Evolutionary conservation across 2,113 vertebrate species (phyloP), one percentile per base, ranked within the genome.

Genomic region (Paralichthys olivaceus): DNA sequence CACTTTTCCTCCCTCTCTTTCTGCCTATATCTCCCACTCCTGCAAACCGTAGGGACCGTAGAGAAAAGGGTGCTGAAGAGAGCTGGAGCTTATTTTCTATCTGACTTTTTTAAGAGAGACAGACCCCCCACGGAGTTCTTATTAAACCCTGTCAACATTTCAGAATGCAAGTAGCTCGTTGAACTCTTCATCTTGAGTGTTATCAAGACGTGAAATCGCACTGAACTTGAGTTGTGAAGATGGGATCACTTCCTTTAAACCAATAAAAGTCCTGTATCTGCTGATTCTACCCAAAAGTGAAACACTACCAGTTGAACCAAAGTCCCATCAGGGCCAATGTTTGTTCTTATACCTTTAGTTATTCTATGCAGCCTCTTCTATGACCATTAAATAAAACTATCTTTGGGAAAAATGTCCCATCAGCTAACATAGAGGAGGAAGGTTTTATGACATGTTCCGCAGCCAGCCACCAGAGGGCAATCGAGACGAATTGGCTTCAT

Each of bases 1-100:
- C 85, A 76, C 85, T 85, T 84, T 72, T 61, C 69, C 72, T 83
- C 73, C 61, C 79, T 82, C 72, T 69, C 53, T 47, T 29, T 61
- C 58, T 22, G 15, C 8, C 58, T 55, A 32, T 59, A 20, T 61
- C n/a, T 69, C 72, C 59, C 65, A 45, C 22, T 25, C 15, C 6
- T 47, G 43, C 43, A 47, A 4, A 14, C 9, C 43, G 4, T 47
- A 47, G 17, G 43, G 43, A 47, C 53, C 17, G 72, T 65, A 60
- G 74, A 43, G 69, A 62, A 56, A 29, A 12, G 43, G n/a, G 13
- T 29, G n/a, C 43, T 28, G 23, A 64, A 37, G 15, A 37, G n/a
- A 32, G 29, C 25, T n/a, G n/a, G 65, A 67, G 26, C 15, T 26
- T 3, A 12, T 59, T 32, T 69, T 68, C 37, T 13, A 40, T 15